Evolutionary conservation across 2,888 invertebrate genomes (phyloP).

Genomic region (Aromia moschata): DNA sequence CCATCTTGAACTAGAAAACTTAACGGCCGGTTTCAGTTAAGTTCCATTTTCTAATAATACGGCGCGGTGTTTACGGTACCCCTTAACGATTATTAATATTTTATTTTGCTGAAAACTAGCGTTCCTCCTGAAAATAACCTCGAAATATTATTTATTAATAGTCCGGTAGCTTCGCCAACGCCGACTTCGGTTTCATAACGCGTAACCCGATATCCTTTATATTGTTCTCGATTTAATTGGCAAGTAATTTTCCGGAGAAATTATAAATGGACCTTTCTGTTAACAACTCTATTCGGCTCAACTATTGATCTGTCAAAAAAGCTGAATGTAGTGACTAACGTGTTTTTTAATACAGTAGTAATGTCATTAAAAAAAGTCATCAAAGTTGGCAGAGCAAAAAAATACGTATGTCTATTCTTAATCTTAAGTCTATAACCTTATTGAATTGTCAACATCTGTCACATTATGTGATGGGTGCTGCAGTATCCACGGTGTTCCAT

Average conservation of each 20-base stretch:
- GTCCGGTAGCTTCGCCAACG: conserved; percentile 6
- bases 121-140: conserved; percentile 8
- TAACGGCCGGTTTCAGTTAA: neutral
- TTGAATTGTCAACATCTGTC: no score
- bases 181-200: conserved; percentile 3
- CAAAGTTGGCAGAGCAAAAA: no score
- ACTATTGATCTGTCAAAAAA: no score
- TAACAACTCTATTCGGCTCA: no score
- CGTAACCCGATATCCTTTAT: conserved; percentile 1
- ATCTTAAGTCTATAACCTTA: no score
- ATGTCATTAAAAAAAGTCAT: no score
- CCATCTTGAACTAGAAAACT: neutral
- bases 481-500: no score
- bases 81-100: conserved; percentile 18
- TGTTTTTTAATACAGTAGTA: no score
- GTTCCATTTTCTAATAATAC: conserved; percentile 17
- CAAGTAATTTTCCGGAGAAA: neutral
- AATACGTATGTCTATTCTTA: no score
- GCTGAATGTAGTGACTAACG: no score
- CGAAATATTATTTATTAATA: conserved; percentile 24
- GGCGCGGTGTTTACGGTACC: conserved; percentile 11
- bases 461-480: no score
- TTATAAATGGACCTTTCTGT: no score
- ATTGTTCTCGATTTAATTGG: neutral
- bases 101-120: conserved; percentile 20